Base-by-base conservation (phyloP, 2,113 vertebrate species). In the Cricetomys ansorgei region DNA sequence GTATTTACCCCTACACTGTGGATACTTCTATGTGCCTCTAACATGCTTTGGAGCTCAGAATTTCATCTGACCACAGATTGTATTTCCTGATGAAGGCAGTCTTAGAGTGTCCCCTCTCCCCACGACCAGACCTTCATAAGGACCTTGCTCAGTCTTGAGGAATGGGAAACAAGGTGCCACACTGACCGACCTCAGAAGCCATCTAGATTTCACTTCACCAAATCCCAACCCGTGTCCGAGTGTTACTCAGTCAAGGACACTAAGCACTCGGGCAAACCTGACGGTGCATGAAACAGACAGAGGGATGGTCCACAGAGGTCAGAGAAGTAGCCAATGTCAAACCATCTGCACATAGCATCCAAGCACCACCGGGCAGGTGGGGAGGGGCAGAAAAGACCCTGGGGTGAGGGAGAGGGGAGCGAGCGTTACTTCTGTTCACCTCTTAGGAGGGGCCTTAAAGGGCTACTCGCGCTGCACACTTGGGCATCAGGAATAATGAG, bases 61-160 rank as follows among this genome's bases (percentile, higher is more conserved):
- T 81, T 70, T 31, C 73, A 50, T 75, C 59, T n/a, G 4, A 53
- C 16, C 59, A 75, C 1, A 43, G 50, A 64, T 92, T 76, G 86
- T 67, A 69, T 59, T 90, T 91, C 89, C 80, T 87, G 17, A 21
- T 10, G 43, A 65, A 34, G 59, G 15, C 81, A 67, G 59, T 64
- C 37, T 67, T 65, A 50, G 57, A 75, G 72, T 37, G 45, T 50
- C 27, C 27, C 37, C 83, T 93, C n/a, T n/a, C n/a, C n/a, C n/a
- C n/a, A n/a, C n/a, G 40, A 91, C n/a, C 62, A 84, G 53, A 92
- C n/a, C 62, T 92, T 93, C 43, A 21, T 27, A 55, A 93, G 37
- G 19, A 88, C 9, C 62, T 83, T 76, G 16, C 34, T 79, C 37
- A 75, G 21, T 65, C 73, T 48, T 29, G 45, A 16, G 50, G 45